These are phyloP conservation scores for Bergia sp. DNA, from an alignment of 92 coral and sea anemone species.

Conservation along the genomic window DNA sequence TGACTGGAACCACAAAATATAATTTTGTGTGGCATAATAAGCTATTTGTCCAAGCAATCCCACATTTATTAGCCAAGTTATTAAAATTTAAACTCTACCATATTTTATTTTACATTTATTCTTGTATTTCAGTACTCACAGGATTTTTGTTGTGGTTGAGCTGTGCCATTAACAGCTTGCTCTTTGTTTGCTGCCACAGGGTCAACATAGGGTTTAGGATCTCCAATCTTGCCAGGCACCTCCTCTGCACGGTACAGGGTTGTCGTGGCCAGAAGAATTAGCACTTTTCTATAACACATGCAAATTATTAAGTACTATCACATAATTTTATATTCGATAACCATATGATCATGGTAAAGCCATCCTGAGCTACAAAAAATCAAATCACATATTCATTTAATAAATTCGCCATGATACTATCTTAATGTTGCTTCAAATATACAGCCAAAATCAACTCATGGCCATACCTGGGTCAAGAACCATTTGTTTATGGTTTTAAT, in stretches of 20 bases:
- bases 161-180: slow-evolving; percentile 36
- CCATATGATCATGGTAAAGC: not conserved
- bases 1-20: no score
- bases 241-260: slow-evolving; percentile 74
- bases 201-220: slow-evolving; percentile 77
- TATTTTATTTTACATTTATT: no score
- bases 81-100: no score
- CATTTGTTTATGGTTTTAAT: no score
- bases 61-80: no score
- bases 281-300: slow-evolving; percentile 71
- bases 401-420: no score
- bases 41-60: no score
- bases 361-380: not conserved
- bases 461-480: no score
- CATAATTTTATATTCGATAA: not conserved
- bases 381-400: not conserved
- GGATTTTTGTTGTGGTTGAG: slow-evolving; percentile 29
- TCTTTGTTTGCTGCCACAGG: slow-evolving; percentile 45
- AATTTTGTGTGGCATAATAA: no score
- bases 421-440: no score
- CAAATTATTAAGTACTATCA: not conserved
- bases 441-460: no score
- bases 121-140: not conserved
- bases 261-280: slow-evolving; percentile 82
- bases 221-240: slow-evolving; percentile 83